Base-by-base conservation (phyloP, 2,888 invertebrate species). In the Incurvaria masculella region DNA sequence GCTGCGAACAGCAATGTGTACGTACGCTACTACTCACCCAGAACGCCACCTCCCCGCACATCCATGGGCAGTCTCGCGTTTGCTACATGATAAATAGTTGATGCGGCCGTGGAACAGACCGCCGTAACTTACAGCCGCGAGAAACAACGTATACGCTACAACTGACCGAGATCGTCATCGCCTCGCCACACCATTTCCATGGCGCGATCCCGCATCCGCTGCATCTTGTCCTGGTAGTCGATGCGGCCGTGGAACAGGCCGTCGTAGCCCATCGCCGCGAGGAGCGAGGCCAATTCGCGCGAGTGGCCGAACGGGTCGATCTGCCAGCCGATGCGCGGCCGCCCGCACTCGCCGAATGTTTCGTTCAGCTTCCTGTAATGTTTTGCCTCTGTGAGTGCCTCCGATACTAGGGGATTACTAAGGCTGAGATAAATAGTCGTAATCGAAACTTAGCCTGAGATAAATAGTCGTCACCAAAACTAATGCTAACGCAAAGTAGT, bases 301-400 rank as follows among this genome's bases (percentile, higher is more conserved):
- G 94, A 90, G 59, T 93, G 93, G 0, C 93, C 93, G 59, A 93
- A 93, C 0, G 92, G 91, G 62, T 93, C 93, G 27, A 89, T 88
- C 60, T 89, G 91, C 92, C 92, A 91, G 0, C 85, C 91, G 8
- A 88, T 81, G 48, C 80, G 81, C 0, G 93, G 92, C 4, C 83
- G 69, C 0, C 84, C 92, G 61, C 91, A 91, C 1, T 72, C 65
- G 0, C 88, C 89, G 59, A 90, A 87, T 0, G 87, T 85, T 6
- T 86, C 82, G 56, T 88, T 74, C 54, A 83, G 85, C 56, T 76
- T 78, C 26, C 79, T 79, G 56, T 4, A n/a, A n/a, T n/a, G n/a
- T n/a, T n/a, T n/a, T n/a, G n/a, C n/a, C n/a, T n/a, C n/a, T n/a
- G n/a, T n/a, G n/a, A n/a, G n/a, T n/a, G n/a, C n/a, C n/a, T n/a